These are phyloP conservation scores for Heterocephalus glaber DNA, from an alignment of 2,113 vertebrate species.

Conservation along the genomic window DNA sequence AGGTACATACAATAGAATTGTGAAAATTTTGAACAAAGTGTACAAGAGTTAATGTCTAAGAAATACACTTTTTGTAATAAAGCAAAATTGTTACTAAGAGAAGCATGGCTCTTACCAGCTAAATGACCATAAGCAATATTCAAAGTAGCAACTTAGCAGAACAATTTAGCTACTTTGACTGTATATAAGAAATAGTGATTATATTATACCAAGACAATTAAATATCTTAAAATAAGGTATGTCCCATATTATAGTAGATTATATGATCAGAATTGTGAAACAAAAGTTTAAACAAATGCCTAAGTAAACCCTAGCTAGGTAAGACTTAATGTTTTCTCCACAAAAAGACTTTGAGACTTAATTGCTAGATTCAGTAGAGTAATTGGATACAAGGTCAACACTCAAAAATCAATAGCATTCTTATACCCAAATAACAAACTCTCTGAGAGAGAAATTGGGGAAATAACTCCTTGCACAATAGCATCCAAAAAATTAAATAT, in stretches of 20 bases:
- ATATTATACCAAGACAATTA: background rate
- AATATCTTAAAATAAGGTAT: background rate
- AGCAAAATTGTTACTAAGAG: background rate
- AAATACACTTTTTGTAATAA: background rate
- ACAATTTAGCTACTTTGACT: background rate
- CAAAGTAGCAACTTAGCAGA: background rate
- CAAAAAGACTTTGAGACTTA: too few species aligned
- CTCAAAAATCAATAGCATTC: too few species aligned
- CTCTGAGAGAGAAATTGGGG: too few species aligned
- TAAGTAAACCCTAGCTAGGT: background rate
- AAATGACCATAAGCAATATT: background rate
- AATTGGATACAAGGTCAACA: too few species aligned
- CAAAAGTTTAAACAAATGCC: background rate
- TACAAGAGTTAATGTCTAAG: background rate
- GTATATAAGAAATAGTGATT: background rate
- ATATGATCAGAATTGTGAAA: background rate
- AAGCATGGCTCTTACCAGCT: background rate
- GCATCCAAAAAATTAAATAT: too few species aligned
- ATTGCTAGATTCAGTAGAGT: too few species aligned
- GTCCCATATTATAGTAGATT: background rate
- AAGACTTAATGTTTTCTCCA: background rate
- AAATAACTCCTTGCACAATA: too few species aligned
- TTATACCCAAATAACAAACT: too few species aligned
- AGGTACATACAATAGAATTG: background rate
- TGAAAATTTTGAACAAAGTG: background rate